Base-by-base conservation (phyloP, 2,797 vertebrate genomes). In the Sus cebifrons region DNA sequence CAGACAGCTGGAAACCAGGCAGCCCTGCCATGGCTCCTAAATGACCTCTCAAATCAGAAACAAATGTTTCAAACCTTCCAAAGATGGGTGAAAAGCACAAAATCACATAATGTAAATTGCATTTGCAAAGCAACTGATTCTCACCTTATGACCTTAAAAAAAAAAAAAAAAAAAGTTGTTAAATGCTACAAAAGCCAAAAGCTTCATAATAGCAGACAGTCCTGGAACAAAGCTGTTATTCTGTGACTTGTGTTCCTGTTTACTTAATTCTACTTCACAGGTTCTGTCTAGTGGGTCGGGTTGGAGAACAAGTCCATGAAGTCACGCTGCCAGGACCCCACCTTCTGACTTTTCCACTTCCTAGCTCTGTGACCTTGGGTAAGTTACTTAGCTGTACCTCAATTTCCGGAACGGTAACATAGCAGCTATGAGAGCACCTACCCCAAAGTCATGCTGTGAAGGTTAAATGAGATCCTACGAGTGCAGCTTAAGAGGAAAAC, bases 321-420 rank as follows among this genome's bases (percentile, higher is more conserved):
- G 75, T 56, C 3, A n/a, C 54, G 44, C 62, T 75, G 6, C 25
- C 20, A 54, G 49, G 20, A 87, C 8, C 29, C 25, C 4, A 29
- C 40, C 58, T 44, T 86, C 58, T 67, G 40, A 36, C 16, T 60
- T 52, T 40, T 23, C 6, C 14, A 36, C n/a, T 86, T 62, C 27
- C 2, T 4, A 44, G 56, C 40, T 78, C 77, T 74, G 27, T 67
- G 81, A 78, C 49, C 23, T 79, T 29, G 27, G 56, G 9, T 16
- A 21, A 75, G 20, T 67, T 20, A 74, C 36, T 92, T 56, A 49
- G 49, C 40, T 75, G 10, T 49, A n/a, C n/a, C 25, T 44, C 71
- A 64, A 8, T 95, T 93, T 90, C 70, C 58, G 82, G 64, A 88
- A 70, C 44, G 88, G 75, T 56, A 82, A 95, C 94, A 81, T 9